Base-by-base conservation (phyloP, 2,888 invertebrate species). In the Nomada flava region DNA sequence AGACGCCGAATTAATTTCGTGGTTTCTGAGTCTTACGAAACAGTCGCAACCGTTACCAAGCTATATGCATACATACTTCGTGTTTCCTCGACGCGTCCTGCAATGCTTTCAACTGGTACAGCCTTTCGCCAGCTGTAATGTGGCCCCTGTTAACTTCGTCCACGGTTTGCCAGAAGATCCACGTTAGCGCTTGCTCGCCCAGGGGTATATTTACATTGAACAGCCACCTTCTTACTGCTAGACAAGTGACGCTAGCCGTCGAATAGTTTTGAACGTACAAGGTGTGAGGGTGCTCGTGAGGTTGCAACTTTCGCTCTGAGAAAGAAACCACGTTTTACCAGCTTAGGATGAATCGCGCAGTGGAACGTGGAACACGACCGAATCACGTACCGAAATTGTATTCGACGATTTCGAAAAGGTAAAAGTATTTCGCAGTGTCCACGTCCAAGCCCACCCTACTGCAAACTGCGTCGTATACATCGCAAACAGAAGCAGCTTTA, bases 211-310 rank as follows among this genome's bases (percentile, higher is more conserved):
- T 94, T 60, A 97, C 94, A 59, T 96, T 96, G 94, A 98, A 98
- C 81, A 98, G 94, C 98, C 98, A 98, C 94, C 97, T 97, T 82
- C 98, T 95, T 63, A 99, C 95, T 81, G 97, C 96, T 63, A 99
- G 95, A 93, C 99, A 99, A 65, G 98, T 98, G 87, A 98, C 98
- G 53, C 98, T 98, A 52, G 99, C 99, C 15, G 99, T 99, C 86
- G 98, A 98, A 93, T 99, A 99, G 95, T 99, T 99, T 95, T 99
- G 99, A 90, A 99, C 98, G 95, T 99, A 99, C 85, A 99, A 95
- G 90, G 98, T 98, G 95, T 99, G 99, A 0, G 99, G 99, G 89
- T 98, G 97, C 95, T 99, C 99, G 93, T 97, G 97, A 0, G 98
- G 96, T 90, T 97, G 97, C 81, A 99, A 95, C 94, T 99, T 99